Evolutionary conservation across 2,797 vertebrate species (phyloP).

Genomic region (Lepidocolaptes lacrymiger): DNA sequence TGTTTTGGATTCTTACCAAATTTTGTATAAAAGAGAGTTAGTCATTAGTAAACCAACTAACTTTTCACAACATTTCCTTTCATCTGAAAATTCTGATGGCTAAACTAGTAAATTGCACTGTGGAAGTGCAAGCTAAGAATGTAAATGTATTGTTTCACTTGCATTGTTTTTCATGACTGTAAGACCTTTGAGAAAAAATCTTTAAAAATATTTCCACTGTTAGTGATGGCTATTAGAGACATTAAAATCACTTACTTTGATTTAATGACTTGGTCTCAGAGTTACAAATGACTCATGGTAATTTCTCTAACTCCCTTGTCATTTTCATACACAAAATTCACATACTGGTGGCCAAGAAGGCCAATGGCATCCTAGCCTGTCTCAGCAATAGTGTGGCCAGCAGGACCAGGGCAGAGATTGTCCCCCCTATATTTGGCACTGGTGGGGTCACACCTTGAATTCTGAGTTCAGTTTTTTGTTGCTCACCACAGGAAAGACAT

Average conservation of each 20-base stretch:
- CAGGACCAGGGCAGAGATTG: background rate
- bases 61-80: background rate
- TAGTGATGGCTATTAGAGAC: background rate
- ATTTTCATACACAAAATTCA: background rate
- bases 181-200: background rate
- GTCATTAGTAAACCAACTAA: background rate
- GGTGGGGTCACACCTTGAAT: background rate
- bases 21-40: background rate
- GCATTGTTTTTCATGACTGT: background rate
- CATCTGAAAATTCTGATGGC: background rate
- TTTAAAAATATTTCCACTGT: background rate
- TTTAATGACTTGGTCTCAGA: background rate
- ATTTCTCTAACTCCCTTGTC: background rate
- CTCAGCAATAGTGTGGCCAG: background rate
- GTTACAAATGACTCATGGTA: background rate
- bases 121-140: background rate
- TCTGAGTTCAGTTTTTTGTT: background rate
- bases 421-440: too few relatives aligned
- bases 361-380: background rate
- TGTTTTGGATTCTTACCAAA: background rate
- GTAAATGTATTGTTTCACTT: background rate
- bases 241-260: background rate
- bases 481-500: background rate
- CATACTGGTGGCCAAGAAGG: background rate
- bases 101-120: background rate